A percentile compares a stretch with the other conserved stretches of the same genome.
These are phyloP conservation scores for Drosophila lacertosa DNA, from an alignment of 1,140 invertebrate species.

Conservation along the genomic window DNA sequence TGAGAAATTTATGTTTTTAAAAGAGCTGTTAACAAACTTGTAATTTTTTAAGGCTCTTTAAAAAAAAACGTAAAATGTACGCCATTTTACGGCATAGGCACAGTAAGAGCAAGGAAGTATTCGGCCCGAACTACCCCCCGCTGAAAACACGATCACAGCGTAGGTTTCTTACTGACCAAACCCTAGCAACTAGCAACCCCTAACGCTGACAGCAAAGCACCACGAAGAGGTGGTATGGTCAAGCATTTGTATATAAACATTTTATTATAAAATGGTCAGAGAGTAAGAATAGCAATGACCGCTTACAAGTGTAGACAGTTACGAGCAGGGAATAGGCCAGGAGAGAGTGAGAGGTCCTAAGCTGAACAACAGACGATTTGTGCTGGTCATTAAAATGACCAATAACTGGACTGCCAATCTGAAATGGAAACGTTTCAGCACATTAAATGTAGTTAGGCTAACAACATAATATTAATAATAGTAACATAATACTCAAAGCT, in stretches of 20 bases:
- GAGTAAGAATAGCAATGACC: constrained; percentile 46
- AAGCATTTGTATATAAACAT: constrained; percentile 35
- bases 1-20: no score
- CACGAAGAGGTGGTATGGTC: constrained; percentile 45
- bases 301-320: constrained; percentile 4
- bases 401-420: constrained; percentile 39
- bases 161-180: constrained; percentile 45
- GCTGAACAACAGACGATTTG: constrained; percentile 31
- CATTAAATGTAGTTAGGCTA: neutral
- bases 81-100: constrained; percentile 51
- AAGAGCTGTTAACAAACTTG: no score
- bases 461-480: no score
- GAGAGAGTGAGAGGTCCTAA: neutral
- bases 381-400: constrained; percentile 70
- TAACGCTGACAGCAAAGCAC: constrained; percentile 24
- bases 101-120: constrained; percentile 12
- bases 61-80: constrained; percentile 19
- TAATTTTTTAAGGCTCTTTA: neutral
- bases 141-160: constrained; percentile 48
- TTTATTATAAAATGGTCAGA: constrained; percentile 11
- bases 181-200: constrained; percentile 38
- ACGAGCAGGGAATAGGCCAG: neutral
- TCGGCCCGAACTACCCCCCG: constrained; percentile 56
- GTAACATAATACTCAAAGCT: no score
- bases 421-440: constrained; percentile 53